Conservation (phyloP, 2,888 invertebrate genomes). For the Leptopilina drosophilae region DNA sequence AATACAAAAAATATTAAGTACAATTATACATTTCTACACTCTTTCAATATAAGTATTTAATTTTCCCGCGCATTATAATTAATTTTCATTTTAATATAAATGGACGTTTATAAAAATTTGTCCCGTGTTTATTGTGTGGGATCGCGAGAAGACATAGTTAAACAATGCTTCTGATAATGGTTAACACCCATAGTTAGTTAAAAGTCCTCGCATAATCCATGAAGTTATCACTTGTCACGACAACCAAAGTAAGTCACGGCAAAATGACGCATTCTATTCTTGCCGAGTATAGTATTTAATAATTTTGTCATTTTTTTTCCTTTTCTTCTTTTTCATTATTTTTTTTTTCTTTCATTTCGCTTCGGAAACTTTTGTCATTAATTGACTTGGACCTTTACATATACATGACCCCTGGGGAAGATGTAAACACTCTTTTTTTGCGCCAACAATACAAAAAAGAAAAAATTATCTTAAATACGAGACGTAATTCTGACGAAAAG, state of each 20-base stretch:
- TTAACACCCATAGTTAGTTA: slow-evolving; percentile 27
- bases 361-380: slow-evolving; percentile 1
- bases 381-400: neutral
- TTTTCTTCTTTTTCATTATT: too few species aligned
- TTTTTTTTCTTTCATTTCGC: neutral
- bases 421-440: neutral
- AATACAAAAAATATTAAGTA: too few species aligned
- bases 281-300: neutral
- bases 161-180: slow-evolving; percentile 14
- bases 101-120: neutral
- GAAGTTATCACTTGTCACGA: slow-evolving; percentile 37
- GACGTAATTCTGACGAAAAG: slow-evolving; percentile 1
- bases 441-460: neutral
- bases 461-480: neutral
- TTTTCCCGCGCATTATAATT: too few species aligned
- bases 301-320: slow-evolving; percentile 1
- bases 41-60: too few species aligned
- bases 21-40: too few species aligned
- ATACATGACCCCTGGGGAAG: neutral
- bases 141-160: neutral
- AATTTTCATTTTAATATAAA: too few species aligned
- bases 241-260: slow-evolving; percentile 36
- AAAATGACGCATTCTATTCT: slow-evolving; percentile 34
- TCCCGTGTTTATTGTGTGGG: neutral
- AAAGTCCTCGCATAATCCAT: slow-evolving; percentile 24